A percentile compares a stretch with the other conserved stretches of the same genome.
Conservation (phyloP, 2,888 invertebrate genomes). For the Ochropleura plecta region DNA sequence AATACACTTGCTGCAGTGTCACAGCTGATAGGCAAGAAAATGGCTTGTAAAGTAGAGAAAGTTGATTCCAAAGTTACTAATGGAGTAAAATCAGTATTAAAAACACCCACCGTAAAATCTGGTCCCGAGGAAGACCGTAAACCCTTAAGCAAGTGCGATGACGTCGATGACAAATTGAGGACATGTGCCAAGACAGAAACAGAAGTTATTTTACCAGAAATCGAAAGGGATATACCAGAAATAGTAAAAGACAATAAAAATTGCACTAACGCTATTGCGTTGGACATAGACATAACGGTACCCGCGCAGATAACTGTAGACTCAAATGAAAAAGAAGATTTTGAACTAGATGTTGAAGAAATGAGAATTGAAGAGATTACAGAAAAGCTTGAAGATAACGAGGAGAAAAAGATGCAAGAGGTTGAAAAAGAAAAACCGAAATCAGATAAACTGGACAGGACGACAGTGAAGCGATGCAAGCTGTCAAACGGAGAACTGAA, state of each 20-base stretch:
- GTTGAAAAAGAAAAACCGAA: constrained; percentile 49
- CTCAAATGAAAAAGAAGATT: constrained; percentile 54
- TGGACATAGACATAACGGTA: constrained; percentile 47
- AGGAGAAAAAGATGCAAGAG: constrained; percentile 55
- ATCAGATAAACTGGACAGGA: constrained; percentile 49
- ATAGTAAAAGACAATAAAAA: constrained; percentile 62
- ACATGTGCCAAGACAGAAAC: constrained; percentile 62
- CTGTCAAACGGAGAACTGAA: constrained; percentile 79
- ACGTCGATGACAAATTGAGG: constrained; percentile 62
- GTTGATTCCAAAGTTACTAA: constrained; percentile 84
- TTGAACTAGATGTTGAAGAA: constrained; percentile 56
- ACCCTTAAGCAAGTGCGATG: constrained; percentile 66
- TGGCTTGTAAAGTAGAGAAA: constrained; percentile 83
- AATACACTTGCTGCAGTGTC: constrained; percentile 84
- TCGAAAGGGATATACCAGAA: constrained; percentile 65
- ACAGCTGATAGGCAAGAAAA: constrained; percentile 85
- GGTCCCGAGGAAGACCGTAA: constrained; percentile 75
- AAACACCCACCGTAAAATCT: constrained; percentile 78
- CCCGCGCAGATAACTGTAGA: constrained; percentile 45
- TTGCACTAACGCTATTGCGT: constrained; percentile 34
- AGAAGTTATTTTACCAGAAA: constrained; percentile 49
- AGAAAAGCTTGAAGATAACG: constrained; percentile 57
- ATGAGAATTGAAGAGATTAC: constrained; percentile 55
- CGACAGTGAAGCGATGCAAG: constrained; percentile 77
- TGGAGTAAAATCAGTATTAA: constrained; percentile 85